Conservation (phyloP, 1,140 invertebrate species). For the Drosophila chauvacae region DNA sequence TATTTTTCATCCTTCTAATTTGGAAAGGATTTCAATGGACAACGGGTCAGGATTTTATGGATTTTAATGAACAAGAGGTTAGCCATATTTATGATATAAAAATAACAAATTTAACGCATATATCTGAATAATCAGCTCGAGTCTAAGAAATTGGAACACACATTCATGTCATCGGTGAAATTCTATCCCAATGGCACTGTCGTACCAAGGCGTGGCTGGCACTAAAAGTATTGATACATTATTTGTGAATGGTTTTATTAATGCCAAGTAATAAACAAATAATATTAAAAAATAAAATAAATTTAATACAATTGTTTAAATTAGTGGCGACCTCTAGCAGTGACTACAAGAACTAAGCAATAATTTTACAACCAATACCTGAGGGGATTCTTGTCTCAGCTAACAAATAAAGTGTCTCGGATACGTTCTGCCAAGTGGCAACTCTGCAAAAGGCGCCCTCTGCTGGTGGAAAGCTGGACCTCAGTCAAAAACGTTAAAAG, state of each 20-base stretch:
- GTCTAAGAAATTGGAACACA: accelerated
- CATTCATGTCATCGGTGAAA: background rate
- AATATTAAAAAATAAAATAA: background rate
- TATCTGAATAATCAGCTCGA: background rate
- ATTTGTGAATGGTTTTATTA: background rate
- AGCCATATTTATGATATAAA: no score
- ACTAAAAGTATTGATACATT: background rate
- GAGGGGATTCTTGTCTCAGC: background rate
- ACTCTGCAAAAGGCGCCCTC: background rate
- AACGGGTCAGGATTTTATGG: background rate
- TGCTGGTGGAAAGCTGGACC: background rate
- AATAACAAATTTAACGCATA: accelerated
- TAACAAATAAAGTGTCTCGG: background rate
- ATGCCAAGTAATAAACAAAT: background rate
- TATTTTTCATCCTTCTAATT: background rate
- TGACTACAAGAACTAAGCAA: background rate
- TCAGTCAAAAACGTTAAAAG: background rate
- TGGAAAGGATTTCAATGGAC: background rate
- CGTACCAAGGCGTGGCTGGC: background rate
- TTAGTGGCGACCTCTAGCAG: background rate
- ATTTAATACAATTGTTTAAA: background rate
- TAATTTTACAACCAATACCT: background rate
- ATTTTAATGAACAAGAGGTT: background rate
- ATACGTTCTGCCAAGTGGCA: no score
- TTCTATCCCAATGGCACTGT: background rate